Percentiles rank a stretch among this genome's conserved stretches.
Evolutionary conservation across 2,797 vertebrate genomes (phyloP).

Genomic region (Pseudotriccus pelzelni): DNA sequence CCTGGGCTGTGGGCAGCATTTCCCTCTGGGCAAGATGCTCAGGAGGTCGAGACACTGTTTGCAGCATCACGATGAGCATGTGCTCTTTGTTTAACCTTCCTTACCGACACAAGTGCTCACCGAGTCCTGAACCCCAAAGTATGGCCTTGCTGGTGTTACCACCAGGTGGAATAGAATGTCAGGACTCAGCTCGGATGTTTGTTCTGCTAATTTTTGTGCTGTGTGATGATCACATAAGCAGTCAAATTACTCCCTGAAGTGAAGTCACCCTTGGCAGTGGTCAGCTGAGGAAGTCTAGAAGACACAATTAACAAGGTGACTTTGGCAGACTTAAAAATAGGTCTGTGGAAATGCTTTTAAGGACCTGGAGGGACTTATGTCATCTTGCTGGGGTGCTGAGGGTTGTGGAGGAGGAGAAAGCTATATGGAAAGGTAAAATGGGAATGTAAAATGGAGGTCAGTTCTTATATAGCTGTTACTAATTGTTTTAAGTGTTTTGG

Average conservation of each 20-base stretch:
- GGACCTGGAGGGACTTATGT: conserved; percentile 28
- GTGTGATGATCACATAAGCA: background rate
- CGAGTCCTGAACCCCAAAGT: background rate
- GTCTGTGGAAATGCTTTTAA: conserved; percentile 32
- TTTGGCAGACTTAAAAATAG: conserved; percentile 25
- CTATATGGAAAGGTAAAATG: background rate
- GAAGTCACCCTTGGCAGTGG: background rate
- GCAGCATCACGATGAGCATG: background rate
- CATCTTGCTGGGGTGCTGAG: background rate
- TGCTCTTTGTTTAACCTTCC: background rate
- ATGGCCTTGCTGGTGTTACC: background rate
- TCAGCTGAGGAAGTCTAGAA: background rate
- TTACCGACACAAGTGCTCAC: background rate
- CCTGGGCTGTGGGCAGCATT: background rate
- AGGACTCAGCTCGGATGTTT: background rate
- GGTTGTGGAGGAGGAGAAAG: background rate
- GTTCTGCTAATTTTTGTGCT: background rate
- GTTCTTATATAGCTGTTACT: conserved; percentile 20
- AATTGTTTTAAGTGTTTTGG: conserved; percentile 35
- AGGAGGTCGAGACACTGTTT: background rate
- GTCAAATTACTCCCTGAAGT: background rate
- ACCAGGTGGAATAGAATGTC: background rate
- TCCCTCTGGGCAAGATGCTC: background rate
- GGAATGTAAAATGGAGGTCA: background rate
- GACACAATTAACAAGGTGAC: conserved; percentile 43